Evolutionary conservation across 30 jellyfish, hydroid and myxozoan genomes (phyloP).

Genomic region (Catostylus mosaicus): DNA sequence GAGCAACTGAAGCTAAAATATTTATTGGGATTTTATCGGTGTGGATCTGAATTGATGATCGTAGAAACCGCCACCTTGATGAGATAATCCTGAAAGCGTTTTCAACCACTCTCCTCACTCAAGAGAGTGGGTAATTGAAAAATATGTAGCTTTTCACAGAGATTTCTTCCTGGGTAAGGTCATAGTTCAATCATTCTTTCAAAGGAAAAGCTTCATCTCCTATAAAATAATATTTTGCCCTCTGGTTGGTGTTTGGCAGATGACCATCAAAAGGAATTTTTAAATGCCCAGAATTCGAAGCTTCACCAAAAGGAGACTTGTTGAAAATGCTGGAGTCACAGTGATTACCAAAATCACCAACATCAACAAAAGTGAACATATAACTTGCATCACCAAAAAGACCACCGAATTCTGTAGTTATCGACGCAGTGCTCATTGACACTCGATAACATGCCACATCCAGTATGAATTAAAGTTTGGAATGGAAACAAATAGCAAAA

Average conservation of each 20-base stretch:
- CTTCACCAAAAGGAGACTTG: constrained; percentile 29
- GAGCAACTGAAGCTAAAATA: constrained; percentile 21
- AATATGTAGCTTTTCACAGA: neutral
- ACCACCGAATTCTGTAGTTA: too few species aligned
- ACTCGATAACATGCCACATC: too few species aligned
- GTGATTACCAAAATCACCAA: constrained; percentile 38
- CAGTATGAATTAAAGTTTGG: too few species aligned
- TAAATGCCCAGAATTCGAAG: neutral
- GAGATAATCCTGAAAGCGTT: constrained; percentile 22
- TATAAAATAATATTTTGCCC: neutral
- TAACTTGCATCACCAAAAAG: constrained; percentile 51
- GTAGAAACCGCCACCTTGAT: constrained; percentile 12
- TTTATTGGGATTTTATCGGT: too few species aligned
- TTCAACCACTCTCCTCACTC: constrained; percentile 38
- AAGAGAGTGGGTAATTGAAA: constrained; percentile 17
- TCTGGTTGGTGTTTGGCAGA: constrained; percentile 17
- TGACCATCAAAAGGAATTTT: neutral
- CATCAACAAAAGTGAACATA: neutral
- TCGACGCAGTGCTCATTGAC: too few species aligned
- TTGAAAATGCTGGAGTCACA: constrained; percentile 29
- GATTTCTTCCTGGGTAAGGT: constrained; percentile 24
- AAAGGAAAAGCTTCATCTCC: constrained; percentile 40
- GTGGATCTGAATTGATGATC: constrained; percentile 1
- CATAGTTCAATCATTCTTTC: neutral
- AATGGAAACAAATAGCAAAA: too few species aligned